Base-by-base conservation (phyloP, 1,140 invertebrate genomes). In the Stegodyphus dumicola region DNA sequence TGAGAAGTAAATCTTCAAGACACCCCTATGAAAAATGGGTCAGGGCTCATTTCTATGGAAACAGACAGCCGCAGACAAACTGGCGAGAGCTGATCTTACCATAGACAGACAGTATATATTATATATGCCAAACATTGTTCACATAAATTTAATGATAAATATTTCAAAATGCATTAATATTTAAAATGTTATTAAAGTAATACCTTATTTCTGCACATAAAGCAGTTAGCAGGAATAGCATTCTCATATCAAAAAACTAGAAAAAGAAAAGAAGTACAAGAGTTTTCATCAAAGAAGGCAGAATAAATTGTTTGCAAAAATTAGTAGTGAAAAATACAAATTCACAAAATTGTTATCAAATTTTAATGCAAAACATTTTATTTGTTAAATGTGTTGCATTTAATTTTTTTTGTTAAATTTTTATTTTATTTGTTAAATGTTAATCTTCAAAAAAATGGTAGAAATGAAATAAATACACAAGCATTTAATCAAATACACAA, bases 221-320 rank as follows among this genome's bases (percentile, higher is more conserved):
- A 15, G 96, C 96, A 52, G 96, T 96, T 64, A 97, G 91, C 52
- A 98, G 92, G 90, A 98, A 98, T 70, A 98, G 90, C 79, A 98
- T 92, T 91, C 96, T 95, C 92, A 97, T 94, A 89, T 98, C 95
- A 92, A 95, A 98, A 88, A 95, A 94, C 91, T 92, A 90, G 71
- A 90, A 86, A 54, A 77, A 13, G 89, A 33, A 86, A 52, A 71
- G 84, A 70, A 88, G 48, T 85, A 84, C 75, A 52, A 79, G 0
- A 54, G 5, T 49, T 33, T 10, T 60, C 9, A 60, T 60, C 15
- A 60, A 60, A 75, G 17, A 67, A 52, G 3, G 33, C 33, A 33
- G 33, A 33, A 33, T 33, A 33, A 33, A 33, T 33, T 33, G 33
- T 33, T 33, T 33, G 3, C 1, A 33, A 33, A 33, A 33, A 33